These are phyloP conservation scores for Takifugu flavidus DNA, from an alignment of 2,113 vertebrate genomes.

Conservation along the genomic window DNA sequence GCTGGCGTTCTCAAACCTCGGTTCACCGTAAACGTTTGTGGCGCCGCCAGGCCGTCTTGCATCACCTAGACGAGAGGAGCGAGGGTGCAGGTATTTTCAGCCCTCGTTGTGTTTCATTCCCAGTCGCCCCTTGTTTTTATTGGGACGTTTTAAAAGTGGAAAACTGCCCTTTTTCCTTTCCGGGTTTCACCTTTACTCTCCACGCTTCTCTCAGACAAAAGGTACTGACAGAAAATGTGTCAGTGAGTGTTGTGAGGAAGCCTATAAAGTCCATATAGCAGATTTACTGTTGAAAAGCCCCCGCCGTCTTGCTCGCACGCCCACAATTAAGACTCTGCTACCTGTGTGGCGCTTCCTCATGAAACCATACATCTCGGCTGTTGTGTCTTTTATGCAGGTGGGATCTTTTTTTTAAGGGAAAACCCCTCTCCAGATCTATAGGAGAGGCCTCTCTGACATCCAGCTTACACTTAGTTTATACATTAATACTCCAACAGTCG, in stretches of 20 bases:
- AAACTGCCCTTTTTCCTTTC: background rate
- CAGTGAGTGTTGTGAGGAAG: constrained; percentile 15
- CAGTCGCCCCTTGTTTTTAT: no score
- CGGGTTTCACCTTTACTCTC: background rate
- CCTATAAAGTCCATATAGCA: constrained; percentile 32
- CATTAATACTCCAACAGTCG: no score
- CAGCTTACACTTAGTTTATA: no score
- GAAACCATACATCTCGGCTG: constrained; percentile 10
- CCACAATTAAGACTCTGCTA: constrained; percentile 24
- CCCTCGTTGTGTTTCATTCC: no score
- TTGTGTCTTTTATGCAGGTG: constrained; percentile 18
- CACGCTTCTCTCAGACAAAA: no score
- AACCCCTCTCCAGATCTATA: constrained; percentile 15
- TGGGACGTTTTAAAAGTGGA: background rate
- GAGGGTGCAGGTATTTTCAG: constrained; percentile 4
- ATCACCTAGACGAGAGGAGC: background rate
- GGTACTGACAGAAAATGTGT: no score
- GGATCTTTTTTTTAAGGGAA: constrained; percentile 27
- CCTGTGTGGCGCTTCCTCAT: constrained; percentile 45
- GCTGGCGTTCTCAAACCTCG: constrained; percentile 20
- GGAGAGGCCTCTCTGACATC: background rate
- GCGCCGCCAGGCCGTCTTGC: background rate
- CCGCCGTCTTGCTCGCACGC: constrained; percentile 16
- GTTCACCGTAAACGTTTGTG: no score
- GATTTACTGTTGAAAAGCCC: constrained; percentile 28